These are phyloP conservation scores for Colinus virginianus DNA, from an alignment of 2,113 vertebrate genomes.

Conservation along the genomic window DNA sequence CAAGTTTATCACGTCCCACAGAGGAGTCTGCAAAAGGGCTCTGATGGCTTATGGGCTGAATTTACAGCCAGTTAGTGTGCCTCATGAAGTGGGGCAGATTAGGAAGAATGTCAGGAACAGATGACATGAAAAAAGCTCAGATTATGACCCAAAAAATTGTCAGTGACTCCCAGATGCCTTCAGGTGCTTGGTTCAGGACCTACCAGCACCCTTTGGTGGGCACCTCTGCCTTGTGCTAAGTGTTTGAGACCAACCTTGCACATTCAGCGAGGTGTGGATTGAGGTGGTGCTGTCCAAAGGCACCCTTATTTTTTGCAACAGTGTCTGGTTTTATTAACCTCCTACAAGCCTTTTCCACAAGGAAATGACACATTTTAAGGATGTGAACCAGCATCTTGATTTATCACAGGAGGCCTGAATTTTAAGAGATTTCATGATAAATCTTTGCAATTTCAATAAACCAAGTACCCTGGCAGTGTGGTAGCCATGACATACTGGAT, in stretches of 20 bases:
- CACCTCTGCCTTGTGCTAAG: accelerated
- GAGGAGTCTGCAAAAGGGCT: background rate
- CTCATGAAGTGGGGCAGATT: background rate
- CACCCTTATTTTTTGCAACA: background rate
- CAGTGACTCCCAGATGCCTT: background rate
- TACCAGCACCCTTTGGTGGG: background rate
- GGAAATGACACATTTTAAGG: background rate
- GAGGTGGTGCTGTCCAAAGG: background rate
- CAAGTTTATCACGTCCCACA: background rate
- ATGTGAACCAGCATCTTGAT: background rate
- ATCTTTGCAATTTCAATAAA: background rate
- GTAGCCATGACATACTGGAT: background rate
- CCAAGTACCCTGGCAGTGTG: background rate
- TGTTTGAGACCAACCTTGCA: background rate
- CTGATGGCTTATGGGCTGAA: background rate
- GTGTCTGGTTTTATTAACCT: background rate
- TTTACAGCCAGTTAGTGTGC: background rate
- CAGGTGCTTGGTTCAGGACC: background rate
- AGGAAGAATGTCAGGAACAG: background rate
- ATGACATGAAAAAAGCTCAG: background rate
- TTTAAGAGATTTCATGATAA: background rate
- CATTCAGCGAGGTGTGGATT: background rate
- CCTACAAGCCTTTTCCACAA: background rate
- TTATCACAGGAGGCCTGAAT: background rate
- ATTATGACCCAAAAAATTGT: background rate